Conservation (phyloP, 2,888 invertebrate genomes). For the Chaitophorus viminalis region DNA sequence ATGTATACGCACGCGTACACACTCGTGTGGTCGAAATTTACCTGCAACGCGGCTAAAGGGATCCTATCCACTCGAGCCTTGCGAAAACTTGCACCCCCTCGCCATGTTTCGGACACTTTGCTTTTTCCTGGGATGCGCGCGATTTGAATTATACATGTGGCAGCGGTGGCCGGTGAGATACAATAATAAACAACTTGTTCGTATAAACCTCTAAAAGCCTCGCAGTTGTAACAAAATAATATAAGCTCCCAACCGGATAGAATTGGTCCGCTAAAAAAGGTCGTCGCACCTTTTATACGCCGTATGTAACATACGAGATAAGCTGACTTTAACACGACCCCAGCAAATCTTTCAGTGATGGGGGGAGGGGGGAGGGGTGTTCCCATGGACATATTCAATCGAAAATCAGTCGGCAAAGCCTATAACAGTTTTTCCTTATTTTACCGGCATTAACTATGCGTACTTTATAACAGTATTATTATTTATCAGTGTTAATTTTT, state of each 20-base stretch:
- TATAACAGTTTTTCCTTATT: too few species aligned
- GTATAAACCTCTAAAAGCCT: conserved; percentile 16
- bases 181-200: conserved; percentile 51
- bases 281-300: background rate
- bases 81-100: background rate
- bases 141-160: conserved; percentile 38
- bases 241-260: conserved; percentile 23
- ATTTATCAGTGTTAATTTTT: too few species aligned
- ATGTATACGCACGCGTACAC: background rate
- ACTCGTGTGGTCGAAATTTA: conserved; percentile 10
- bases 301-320: background rate
- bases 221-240: conserved; percentile 1
- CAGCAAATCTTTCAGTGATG: background rate
- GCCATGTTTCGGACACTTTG: background rate
- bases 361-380: background rate
- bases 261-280: conserved; percentile 42
- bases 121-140: background rate
- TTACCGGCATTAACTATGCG: too few species aligned
- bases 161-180: background rate
- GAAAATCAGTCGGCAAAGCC: background rate
- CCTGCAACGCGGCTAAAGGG: background rate
- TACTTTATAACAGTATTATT: background rate
- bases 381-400: background rate
- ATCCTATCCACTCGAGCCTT: background rate
- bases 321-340: background rate